Evolutionary conservation across 2,797 vertebrate species (phyloP), one percentile per base, ranked within the genome.

Genomic region (Leucoraja ocellata): DNA sequence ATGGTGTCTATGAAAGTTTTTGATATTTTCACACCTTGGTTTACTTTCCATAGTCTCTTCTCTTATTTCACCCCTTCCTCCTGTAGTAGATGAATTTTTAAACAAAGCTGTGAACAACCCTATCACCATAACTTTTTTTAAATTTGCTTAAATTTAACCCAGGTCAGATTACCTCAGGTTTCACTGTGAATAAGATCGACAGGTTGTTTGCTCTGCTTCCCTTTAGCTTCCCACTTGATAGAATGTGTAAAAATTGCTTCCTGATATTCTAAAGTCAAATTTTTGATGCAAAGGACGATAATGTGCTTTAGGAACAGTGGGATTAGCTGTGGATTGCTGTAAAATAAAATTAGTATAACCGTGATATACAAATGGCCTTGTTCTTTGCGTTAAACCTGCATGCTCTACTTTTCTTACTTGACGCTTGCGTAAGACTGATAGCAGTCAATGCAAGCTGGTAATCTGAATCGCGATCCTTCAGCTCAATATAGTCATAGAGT

Each of bases 1-100:
- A 58, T 11, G 25, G 73, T 92, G 90, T 23, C 73, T 54, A 36
- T 92, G 23, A 46, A 92, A 74, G 73, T 76, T 92, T 92, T 76
- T 39, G 28, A 25, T 71, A 39, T 73, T 91, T 92, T 13, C 11
- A 16, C 23, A 2, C 39, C 16, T 65, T 46, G 25, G 36, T 54
- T 92, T 25, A 74, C 68, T 74, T 92, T 92, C 76, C 10, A 7
- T n/a, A 74, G 73, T 91, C 54, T 76, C 46, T 54, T 61, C 54
- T 32, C 73, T 36, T 63, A 28, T 36, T 92, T 13, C n/a, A n/a
- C 13, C 18, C 10, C 36, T 14, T 36, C 36, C 1, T 25, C 68
- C 71, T 10, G 39, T 32, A 13, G 14, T 16, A 28, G 4, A 54
- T 25, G 54, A 28, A 14, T 32, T 88, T 32, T 88, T 32, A 6